Conservation (phyloP, 92 coral and sea anemone species). For the Epizoanthus scotinus region DNA sequence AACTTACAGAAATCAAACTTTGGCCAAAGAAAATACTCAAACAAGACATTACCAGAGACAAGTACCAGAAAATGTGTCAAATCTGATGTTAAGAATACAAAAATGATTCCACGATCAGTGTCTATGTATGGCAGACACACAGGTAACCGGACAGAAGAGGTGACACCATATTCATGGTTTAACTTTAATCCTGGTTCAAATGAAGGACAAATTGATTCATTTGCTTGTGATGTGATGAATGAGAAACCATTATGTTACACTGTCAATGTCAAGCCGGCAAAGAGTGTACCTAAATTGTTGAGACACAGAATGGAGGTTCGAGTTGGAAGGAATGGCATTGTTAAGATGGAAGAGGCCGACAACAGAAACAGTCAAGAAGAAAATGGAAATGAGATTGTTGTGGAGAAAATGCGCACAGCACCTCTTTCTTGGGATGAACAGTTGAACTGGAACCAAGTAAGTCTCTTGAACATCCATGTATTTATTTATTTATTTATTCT, state of each 20-base stretch:
- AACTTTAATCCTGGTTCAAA: slow-evolving; percentile 65
- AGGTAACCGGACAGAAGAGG: slow-evolving; percentile 37
- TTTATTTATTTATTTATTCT: too few species aligned
- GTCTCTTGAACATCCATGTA: slow-evolving; percentile 6
- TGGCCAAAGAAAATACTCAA: slow-evolving; percentile 2
- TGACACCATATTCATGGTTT: slow-evolving; percentile 65
- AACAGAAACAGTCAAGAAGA: slow-evolving; percentile 10
- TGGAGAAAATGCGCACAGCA: slow-evolving; percentile 46
- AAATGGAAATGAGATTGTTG: background rate
- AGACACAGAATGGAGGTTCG: slow-evolving; percentile 73
- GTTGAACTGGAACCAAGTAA: slow-evolving; percentile 83
- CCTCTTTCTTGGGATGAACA: slow-evolving; percentile 91
- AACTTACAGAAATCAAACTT: background rate
- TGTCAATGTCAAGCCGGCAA: slow-evolving; percentile 55
- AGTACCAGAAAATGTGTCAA: background rate
- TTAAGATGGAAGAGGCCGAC: slow-evolving; percentile 42
- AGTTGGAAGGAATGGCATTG: slow-evolving; percentile 78
- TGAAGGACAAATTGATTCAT: slow-evolving; percentile 66
- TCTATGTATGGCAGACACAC: slow-evolving; percentile 69
- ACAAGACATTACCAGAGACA: slow-evolving; percentile 18
- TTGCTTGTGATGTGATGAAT: slow-evolving; percentile 64
- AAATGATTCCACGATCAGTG: slow-evolving; percentile 14
- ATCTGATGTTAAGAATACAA: background rate
- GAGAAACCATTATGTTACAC: slow-evolving; percentile 66
- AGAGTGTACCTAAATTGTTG: slow-evolving; percentile 61